These are phyloP conservation scores for Norana najaformis DNA, from an alignment of 2,888 invertebrate genomes.

Conservation along the genomic window DNA sequence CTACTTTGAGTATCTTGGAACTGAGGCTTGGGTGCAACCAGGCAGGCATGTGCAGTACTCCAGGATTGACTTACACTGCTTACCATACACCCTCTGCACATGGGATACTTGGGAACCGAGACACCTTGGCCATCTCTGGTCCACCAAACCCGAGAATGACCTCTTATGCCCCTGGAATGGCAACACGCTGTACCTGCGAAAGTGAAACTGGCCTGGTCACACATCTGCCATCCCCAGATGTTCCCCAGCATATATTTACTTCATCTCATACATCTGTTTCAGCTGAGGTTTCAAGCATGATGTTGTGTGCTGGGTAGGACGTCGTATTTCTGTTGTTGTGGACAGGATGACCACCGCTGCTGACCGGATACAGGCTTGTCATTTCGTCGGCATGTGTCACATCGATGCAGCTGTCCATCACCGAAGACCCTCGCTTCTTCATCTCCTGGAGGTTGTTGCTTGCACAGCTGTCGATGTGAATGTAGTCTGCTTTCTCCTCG, in stretches of 20 bases:
- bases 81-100: background rate
- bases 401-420: conserved; percentile 14
- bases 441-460: conserved; percentile 47
- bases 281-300: background rate
- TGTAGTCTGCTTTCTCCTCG: conserved; percentile 83
- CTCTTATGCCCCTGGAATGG: too few species aligned
- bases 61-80: background rate
- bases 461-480: conserved; percentile 61
- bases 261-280: background rate
- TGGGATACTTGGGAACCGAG: too few species aligned
- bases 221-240: background rate
- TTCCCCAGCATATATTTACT: background rate
- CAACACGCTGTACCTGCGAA: background rate
- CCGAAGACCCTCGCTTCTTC: background rate
- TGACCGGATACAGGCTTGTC: background rate
- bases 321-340: background rate
- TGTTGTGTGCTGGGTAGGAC: background rate
- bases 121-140: too few species aligned
- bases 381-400: background rate
- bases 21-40: background rate
- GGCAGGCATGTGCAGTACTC: background rate
- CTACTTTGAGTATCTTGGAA: background rate
- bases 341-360: background rate
- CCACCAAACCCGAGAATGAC: background rate
- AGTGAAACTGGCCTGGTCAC: too few species aligned